Conservation (phyloP, 2,888 invertebrate species). For the Calliopum simillimum region DNA sequence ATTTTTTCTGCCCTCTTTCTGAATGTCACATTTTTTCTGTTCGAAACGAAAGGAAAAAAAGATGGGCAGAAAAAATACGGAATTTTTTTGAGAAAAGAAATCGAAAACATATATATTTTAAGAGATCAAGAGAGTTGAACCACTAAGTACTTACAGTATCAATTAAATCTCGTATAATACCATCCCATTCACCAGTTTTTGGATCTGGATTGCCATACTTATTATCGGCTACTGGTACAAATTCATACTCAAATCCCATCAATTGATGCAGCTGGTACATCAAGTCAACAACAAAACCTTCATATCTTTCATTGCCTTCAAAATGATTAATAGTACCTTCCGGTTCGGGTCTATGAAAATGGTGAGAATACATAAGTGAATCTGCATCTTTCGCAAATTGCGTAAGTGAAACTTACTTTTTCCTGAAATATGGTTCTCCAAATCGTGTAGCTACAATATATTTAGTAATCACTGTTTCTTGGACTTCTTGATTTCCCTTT, state of each 20-base stretch:
- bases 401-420: conserved; percentile 59
- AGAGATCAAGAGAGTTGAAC: neutral
- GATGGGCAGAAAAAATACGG: too few species aligned
- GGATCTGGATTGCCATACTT: conserved; percentile 78
- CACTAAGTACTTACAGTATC: conserved; percentile 78
- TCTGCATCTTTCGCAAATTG: neutral
- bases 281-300: conserved; percentile 92
- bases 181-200: conserved; percentile 82
- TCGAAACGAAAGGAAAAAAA: too few species aligned
- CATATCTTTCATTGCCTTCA: conserved; percentile 82
- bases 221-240: conserved; percentile 79
- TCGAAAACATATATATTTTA: neutral
- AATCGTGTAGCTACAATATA: conserved; percentile 79
- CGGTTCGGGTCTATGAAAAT: conserved; percentile 46
- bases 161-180: conserved; percentile 79
- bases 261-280: conserved; percentile 82
- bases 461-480: too few species aligned
- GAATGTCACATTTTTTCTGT: too few species aligned
- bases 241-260: conserved; percentile 76
- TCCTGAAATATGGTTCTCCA: conserved; percentile 79
- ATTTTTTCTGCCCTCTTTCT: too few species aligned
- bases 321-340: conserved; percentile 59
- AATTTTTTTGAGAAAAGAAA: neutral
- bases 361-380: neutral
- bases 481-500: conserved; percentile 53